A percentile compares a stretch with the other conserved stretches of the same genome.
Conservation (phyloP, 2,888 invertebrate species). For the Macropis europaea region DNA sequence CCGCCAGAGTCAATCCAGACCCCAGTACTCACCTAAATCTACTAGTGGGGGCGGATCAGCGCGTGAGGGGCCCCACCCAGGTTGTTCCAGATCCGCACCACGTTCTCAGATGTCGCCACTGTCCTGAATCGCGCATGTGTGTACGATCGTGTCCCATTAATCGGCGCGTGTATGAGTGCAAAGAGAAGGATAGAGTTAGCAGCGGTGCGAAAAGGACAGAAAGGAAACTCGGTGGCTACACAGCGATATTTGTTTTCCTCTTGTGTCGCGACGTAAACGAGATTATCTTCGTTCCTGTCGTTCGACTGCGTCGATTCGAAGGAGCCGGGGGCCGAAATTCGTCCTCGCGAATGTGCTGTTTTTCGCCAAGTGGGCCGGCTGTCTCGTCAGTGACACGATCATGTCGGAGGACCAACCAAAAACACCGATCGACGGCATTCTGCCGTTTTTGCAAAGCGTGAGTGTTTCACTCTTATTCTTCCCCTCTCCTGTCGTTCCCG, state of each 20-base stretch:
- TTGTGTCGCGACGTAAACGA: slow-evolving; percentile 23
- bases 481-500: too few relatives aligned
- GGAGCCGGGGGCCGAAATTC: slow-evolving; percentile 17
- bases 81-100: too few relatives aligned
- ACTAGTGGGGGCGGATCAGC: too few relatives aligned
- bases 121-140: too few relatives aligned
- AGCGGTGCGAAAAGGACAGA: not conserved
- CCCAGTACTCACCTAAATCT: too few relatives aligned
- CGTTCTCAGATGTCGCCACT: too few relatives aligned
- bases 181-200: not conserved
- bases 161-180: too few relatives aligned
- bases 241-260: slow-evolving; percentile 40
- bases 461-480: slow-evolving; percentile 77
- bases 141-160: too few relatives aligned
- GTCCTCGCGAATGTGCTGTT: slow-evolving; percentile 43
- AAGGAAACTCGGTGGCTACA: not conserved
- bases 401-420: slow-evolving; percentile 85
- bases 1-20: too few relatives aligned
- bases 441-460: slow-evolving; percentile 90
- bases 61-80: too few relatives aligned
- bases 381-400: slow-evolving; percentile 73
- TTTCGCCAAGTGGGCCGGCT: not conserved
- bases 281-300: slow-evolving; percentile 7
- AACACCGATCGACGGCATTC: slow-evolving; percentile 88
- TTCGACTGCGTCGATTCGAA: not conserved